Base-by-base conservation (phyloP, 2,888 invertebrate genomes). In the Drosophila barbarae region DNA sequence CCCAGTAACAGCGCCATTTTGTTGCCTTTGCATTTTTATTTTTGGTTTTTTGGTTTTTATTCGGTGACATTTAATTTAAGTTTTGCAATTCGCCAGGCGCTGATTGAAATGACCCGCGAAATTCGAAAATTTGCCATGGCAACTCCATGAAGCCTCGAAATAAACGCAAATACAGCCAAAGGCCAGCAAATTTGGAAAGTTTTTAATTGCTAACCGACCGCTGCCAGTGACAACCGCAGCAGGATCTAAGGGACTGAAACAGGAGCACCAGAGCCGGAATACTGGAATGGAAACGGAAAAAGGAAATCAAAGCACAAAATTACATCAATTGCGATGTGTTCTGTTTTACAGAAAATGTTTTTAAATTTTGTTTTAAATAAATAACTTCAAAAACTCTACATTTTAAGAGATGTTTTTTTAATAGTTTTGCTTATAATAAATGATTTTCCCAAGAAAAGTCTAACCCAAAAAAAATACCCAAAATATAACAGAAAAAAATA, bases 171-270 rank as follows among this genome's bases (percentile, higher is more conserved):
- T 36, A 28, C 41, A 56, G 36, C 23, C 44, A 64, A 59, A 49
- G 58, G 61, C 63, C 71, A 65, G 69, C 39, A 60, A 76, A 67
- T 69, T 77, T 64, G 50, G 52, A 75, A 81, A 81, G 84, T 84
- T 81, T 84, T 84, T 81, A 81, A 81, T 81, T 84, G 84, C 77
- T 67, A 78, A 73, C 78, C 84, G 78, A 81, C 81, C 81, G 77
- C 83, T 79, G 84, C 67, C 71, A 73, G 73, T 80, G 84, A 83
- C 78, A 80, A 80, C 77, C 78, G 47, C 50, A 63, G 26, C 28
- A 21, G 65, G 15, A 47, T 28, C 12, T 30, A 7, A 44, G 42
- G 36, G 15, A 41, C 2, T 13, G 32, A 12, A 26, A n/a, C 15
- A 21, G 46, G 12, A 50, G 15, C 9, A 13, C 18, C n/a, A 23